Conservation (phyloP, 1,140 invertebrate genomes). For the Belonocnema kinseyi region DNA sequence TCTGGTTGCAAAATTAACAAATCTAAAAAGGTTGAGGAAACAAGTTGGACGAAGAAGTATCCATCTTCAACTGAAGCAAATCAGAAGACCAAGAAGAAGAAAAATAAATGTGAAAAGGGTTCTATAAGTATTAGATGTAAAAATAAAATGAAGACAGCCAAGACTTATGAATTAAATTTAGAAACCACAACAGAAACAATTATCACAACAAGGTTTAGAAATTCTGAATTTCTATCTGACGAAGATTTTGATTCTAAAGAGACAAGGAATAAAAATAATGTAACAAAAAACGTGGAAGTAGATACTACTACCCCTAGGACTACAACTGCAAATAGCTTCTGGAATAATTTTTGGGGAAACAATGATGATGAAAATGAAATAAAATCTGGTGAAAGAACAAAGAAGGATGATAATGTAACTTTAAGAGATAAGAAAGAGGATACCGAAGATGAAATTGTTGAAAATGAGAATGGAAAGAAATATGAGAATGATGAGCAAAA, state of each 20-base stretch:
- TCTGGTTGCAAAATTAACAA: background rate
- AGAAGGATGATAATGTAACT: background rate
- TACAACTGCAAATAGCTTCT: background rate
- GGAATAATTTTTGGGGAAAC: background rate
- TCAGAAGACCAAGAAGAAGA: background rate
- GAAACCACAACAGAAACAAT: background rate
- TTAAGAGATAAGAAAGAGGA: background rate
- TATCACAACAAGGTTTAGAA: background rate
- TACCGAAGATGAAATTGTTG: background rate
- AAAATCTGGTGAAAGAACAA: slow-evolving; percentile 8
- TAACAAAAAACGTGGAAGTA: background rate
- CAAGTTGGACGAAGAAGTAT: background rate
- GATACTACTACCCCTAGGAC: background rate
- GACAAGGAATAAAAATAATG: background rate
- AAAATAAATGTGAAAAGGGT: background rate
- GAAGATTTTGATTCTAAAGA: slow-evolving; percentile 31
- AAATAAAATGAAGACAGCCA: background rate
- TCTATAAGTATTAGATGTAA: background rate
- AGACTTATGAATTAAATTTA: background rate
- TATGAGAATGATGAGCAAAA: background rate
- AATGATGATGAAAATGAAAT: slow-evolving; percentile 1
- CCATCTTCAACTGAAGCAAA: background rate
- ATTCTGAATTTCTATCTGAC: slow-evolving; percentile 24
- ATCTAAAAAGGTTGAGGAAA: background rate
- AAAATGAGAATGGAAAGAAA: background rate